Percentiles rank a stretch among this genome's conserved stretches.
Conservation (phyloP, 2,797 vertebrate genomes). For the Scyliorhinus canicula region DNA sequence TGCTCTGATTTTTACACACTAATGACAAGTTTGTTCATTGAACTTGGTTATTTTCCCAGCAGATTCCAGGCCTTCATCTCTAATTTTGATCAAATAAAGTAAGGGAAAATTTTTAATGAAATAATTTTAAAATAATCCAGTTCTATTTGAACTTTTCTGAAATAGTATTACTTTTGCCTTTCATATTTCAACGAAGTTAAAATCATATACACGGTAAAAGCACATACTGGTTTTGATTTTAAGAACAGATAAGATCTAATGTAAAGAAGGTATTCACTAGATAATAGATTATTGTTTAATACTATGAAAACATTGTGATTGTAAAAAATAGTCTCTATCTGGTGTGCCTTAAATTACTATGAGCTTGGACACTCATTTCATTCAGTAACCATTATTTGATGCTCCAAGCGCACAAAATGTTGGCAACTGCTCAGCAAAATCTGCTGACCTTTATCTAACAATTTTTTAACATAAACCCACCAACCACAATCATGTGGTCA, state of each 20-base stretch:
- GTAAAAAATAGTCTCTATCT: not conserved
- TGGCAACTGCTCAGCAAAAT: constrained; percentile 1
- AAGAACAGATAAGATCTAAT: not conserved
- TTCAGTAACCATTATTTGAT: not conserved
- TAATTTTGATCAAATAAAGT: not conserved
- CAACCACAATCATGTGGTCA: not conserved
- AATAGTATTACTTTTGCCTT: not conserved
- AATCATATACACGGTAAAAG: not conserved
- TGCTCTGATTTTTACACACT: not conserved
- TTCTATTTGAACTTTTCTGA: not conserved
- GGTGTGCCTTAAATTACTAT: not conserved
- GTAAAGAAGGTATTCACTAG: not conserved
- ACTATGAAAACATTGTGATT: not conserved
- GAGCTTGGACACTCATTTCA: not conserved
- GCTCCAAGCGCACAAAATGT: not conserved
- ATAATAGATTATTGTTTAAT: constrained; percentile 6
- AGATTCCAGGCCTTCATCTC: not conserved
- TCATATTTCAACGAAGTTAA: not conserved
- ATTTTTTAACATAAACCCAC: not conserved
- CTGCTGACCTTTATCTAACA: not conserved
- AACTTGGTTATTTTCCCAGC: not conserved
- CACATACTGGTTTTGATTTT: not conserved
- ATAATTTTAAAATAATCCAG: constrained; percentile 5
- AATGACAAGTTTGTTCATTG: not conserved
- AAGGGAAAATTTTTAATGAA: not conserved